Evolutionary conservation across 2,113 vertebrate genomes (phyloP), one percentile per base, ranked within the genome.

Genomic region (Erythrolamprus reginae): DNA sequence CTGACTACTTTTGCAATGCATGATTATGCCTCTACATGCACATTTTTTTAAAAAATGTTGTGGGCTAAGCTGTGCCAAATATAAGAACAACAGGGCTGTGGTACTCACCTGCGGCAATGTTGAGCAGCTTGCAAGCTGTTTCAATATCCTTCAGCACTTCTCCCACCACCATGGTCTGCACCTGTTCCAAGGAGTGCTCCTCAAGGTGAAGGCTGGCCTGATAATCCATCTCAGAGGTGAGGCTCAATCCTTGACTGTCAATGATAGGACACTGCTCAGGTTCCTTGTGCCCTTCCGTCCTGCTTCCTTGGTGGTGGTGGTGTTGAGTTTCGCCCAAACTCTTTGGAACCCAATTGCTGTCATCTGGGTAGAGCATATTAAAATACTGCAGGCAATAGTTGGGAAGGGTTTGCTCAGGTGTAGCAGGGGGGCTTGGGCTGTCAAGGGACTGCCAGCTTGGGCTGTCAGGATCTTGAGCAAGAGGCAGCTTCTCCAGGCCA

Each of bases 141-240:
- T 99, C 99, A 26, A 99, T 99, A 96, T 99, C 99, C 97, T 99
- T 99, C 84, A 99, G 97, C 92, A 99, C 99, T 89, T 99, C 99
- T 0, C 98, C 98, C 93, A 99, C 98, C 94, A 99, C 99, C 98
- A 99, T 98, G 95, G 98, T 98, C 95, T 99, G 99, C 93, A 99
- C 98, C 96, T 99, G 98, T 96, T 99, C 99, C 96, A 99, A 96
- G 0, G 98, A 99, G 51, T 98, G 97, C 90, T 99, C 98, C 95
- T 98, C 98, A 95, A 98, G 96, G 50, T 85, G 94, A 95, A 98
- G 95, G 89, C 92, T 96, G 0, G 91, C 94, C 4, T 98, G 98
- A 8, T 97, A 97, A 90, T 98, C 98, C 92, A 98, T 94, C 47
- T 97, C 97, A 1, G 97, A 95, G 10, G 97, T 97, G 87, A 98